Evolutionary conservation across 2,113 vertebrate species (phyloP).

Genomic region (Anoura caudifer): DNA sequence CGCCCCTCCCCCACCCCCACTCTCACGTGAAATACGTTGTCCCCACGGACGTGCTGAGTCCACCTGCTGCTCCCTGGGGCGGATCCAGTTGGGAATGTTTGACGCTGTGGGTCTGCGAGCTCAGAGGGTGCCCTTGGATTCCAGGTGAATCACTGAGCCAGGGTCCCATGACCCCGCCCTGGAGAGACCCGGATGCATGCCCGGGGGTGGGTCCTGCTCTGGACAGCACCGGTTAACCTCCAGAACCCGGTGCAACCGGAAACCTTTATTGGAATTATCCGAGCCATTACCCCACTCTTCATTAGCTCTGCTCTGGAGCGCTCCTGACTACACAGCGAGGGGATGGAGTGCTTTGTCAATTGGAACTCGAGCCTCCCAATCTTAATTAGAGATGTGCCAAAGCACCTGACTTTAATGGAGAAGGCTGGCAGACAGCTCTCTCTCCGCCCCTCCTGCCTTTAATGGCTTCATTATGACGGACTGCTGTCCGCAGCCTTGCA

Average conservation of each 20-base stretch:
- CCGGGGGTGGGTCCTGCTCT: not conserved
- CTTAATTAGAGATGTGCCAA: slow-evolving; percentile 73
- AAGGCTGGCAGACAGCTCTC: slow-evolving; percentile 46
- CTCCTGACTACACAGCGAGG: slow-evolving; percentile 60
- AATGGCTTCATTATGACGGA: slow-evolving; percentile 55
- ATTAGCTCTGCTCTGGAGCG: slow-evolving; percentile 59
- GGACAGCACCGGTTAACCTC: slow-evolving; percentile 63
- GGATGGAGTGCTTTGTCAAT: slow-evolving; percentile 69
- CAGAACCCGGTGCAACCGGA: slow-evolving; percentile 66
- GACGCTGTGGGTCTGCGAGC: not conserved
- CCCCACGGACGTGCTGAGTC: not conserved
- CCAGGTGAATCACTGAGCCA: not conserved
- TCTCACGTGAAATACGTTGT: not conserved
- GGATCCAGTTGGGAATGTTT: not conserved
- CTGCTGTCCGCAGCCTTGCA: slow-evolving; percentile 13
- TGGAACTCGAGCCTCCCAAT: slow-evolving; percentile 59
- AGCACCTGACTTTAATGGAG: slow-evolving; percentile 62
- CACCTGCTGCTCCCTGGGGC: not conserved
- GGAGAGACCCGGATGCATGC: not conserved
- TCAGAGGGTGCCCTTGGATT: not conserved
- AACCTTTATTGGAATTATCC: slow-evolving; percentile 61
- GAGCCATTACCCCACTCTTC: slow-evolving; percentile 40
- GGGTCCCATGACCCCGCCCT: not conserved
- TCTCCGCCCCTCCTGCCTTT: not conserved
- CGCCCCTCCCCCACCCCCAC: rapidly evolving